Evolutionary conservation across 2,888 invertebrate species (phyloP).

Genomic region (Troilus luridus): DNA sequence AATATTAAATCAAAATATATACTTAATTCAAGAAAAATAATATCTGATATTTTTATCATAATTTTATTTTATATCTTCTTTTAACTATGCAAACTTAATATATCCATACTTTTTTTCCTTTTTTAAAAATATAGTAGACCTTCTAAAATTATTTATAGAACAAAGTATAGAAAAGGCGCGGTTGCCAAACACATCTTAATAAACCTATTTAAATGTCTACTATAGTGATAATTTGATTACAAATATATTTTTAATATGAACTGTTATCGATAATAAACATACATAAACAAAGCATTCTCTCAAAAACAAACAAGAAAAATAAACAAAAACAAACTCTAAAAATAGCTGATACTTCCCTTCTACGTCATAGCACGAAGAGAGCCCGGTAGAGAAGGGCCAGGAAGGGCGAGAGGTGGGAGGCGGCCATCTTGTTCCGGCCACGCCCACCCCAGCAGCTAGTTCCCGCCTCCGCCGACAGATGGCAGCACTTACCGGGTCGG

Average conservation of each 20-base stretch:
- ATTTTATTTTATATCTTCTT: too few relatives aligned
- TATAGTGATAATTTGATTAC: neutral
- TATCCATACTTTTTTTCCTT: too few relatives aligned
- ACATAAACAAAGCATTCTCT: neutral
- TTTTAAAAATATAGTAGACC: too few relatives aligned
- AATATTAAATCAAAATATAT: too few relatives aligned
- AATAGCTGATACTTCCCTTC: conserved; percentile 10
- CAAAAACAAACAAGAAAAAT: neutral
- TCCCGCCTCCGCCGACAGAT: conserved; percentile 3
- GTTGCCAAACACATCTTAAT: neutral
- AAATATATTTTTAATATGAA: neutral
- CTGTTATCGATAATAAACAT: neutral
- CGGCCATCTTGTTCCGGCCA: conserved; percentile 22
- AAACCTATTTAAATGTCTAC: neutral
- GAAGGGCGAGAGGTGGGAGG: conserved; percentile 22
- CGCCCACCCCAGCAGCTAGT: neutral
- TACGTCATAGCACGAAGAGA: conserved; percentile 8
- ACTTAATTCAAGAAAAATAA: too few relatives aligned
- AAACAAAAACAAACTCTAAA: conserved; percentile 31
- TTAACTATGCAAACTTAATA: too few relatives aligned
- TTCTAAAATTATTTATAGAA: too few relatives aligned
- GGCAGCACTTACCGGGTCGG: conserved; percentile 28
- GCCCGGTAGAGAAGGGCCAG: conserved; percentile 18
- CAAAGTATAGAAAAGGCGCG: too few relatives aligned
- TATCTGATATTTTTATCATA: too few relatives aligned